These are phyloP conservation scores for Drosophila virilis DNA, from an alignment of 1,140 invertebrate species.

Conservation along the genomic window DNA sequence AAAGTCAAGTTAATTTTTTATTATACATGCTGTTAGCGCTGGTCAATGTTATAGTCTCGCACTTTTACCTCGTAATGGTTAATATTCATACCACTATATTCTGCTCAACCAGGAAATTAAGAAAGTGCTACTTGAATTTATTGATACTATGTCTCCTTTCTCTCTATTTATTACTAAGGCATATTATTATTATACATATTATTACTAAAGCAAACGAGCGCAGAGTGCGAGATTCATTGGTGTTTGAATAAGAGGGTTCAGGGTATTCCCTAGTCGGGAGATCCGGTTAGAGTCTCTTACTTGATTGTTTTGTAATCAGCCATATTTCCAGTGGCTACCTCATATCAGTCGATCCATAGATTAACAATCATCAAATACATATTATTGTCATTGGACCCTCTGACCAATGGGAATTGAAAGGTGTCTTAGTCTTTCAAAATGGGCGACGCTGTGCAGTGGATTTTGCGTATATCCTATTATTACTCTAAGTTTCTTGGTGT, in stretches of 20 bases:
- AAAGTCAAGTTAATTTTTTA: too few species aligned
- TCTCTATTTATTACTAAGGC: too few species aligned
- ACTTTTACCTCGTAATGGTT: slow-evolving; percentile 35
- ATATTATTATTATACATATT: too few species aligned
- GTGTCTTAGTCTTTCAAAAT: slow-evolving; percentile 10
- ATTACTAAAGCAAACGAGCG: too few species aligned
- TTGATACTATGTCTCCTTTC: too few species aligned
- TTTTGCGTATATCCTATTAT: slow-evolving; percentile 40
- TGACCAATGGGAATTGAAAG: background rate
- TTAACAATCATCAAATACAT: background rate
- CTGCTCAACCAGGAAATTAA: slow-evolving; percentile 35
- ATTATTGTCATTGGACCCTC: background rate
- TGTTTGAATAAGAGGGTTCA: too few species aligned
- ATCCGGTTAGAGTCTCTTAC: too few species aligned
- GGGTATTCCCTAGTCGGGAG: too few species aligned
- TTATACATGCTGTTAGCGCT: slow-evolving; percentile 22
- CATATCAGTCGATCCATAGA: background rate
- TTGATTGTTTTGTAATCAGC: background rate
- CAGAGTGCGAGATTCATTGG: too few species aligned
- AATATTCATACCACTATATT: slow-evolving; percentile 39
- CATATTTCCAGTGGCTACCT: background rate
- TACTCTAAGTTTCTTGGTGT: slow-evolving; percentile 46
- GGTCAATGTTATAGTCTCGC: slow-evolving; percentile 41
- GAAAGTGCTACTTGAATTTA: slow-evolving; percentile 8
- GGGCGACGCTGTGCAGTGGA: slow-evolving; percentile 18